These are phyloP conservation scores for Archips crataeganus DNA, from an alignment of 2,888 invertebrate species.

Conservation along the genomic window DNA sequence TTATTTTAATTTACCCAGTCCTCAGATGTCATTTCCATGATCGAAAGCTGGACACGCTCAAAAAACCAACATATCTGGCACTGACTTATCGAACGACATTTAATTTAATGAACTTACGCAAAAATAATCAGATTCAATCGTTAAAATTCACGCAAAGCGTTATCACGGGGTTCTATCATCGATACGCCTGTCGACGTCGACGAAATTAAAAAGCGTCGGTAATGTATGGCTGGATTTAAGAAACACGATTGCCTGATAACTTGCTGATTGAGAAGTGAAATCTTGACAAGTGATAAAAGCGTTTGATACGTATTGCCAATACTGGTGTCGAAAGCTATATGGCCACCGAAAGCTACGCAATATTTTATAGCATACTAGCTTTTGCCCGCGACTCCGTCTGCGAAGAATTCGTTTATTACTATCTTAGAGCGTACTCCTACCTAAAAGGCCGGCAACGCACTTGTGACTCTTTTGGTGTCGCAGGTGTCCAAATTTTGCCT, in stretches of 20 bases:
- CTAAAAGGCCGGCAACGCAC: too few species aligned
- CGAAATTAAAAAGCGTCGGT: slow-evolving; percentile 47
- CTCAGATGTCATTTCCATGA: background rate
- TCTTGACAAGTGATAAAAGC: slow-evolving; percentile 49
- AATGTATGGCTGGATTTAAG: slow-evolving; percentile 38
- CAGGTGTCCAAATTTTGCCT: too few species aligned
- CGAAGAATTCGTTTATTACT: too few species aligned
- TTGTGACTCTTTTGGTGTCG: too few species aligned
- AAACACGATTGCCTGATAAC: slow-evolving; percentile 48
- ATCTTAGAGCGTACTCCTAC: too few species aligned
- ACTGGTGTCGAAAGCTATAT: background rate
- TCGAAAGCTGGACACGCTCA: slow-evolving; percentile 4
- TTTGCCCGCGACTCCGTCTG: too few species aligned
- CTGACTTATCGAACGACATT: slow-evolving; percentile 17
- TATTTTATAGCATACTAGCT: background rate
- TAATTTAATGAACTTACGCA: slow-evolving; percentile 25
- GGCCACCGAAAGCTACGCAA: background rate
- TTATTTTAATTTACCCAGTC: too few species aligned
- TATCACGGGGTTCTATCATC: slow-evolving; percentile 57
- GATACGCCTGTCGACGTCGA: slow-evolving; percentile 58
- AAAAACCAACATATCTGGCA: slow-evolving; percentile 12
- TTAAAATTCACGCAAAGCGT: slow-evolving; percentile 26
- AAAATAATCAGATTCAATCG: slow-evolving; percentile 26
- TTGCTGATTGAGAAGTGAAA: slow-evolving; percentile 58
- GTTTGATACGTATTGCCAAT: slow-evolving; percentile 46